These are phyloP conservation scores for Ramazzottius varieornatus DNA, from an alignment of 2,888 invertebrate species.

Conservation along the genomic window DNA sequence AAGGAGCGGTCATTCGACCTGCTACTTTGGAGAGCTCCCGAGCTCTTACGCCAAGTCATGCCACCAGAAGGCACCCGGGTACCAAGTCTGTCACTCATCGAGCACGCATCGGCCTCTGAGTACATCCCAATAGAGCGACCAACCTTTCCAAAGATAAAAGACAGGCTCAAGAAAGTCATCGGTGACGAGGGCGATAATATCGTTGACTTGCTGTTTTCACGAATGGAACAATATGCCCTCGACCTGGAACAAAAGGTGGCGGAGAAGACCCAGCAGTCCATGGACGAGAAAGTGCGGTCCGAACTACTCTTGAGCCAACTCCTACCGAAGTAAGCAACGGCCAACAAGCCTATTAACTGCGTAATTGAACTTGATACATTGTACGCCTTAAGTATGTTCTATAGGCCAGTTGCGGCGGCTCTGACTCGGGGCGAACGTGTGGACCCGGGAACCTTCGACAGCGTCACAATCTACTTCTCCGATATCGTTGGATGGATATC, in stretches of 20 bases:
- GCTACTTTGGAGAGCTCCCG: background rate
- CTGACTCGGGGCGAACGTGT: background rate
- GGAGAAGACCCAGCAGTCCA: constrained; percentile 2
- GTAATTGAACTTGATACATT: too few species aligned
- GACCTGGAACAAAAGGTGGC: background rate
- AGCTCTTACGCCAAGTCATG: background rate
- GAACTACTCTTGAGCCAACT: background rate
- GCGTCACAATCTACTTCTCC: constrained; percentile 2
- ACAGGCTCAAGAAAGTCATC: background rate
- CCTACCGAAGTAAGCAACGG: background rate
- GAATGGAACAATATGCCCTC: background rate
- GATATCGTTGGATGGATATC: background rate
- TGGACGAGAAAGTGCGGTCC: background rate
- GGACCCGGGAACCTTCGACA: constrained; percentile 3
- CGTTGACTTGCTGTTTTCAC: background rate
- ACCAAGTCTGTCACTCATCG: too few species aligned
- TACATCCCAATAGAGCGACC: background rate
- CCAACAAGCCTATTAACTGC: too few species aligned
- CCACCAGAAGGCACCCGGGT: background rate
- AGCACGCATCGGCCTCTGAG: too few species aligned
- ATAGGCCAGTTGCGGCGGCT: constrained; percentile 4
- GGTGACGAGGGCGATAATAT: constrained; percentile 1
- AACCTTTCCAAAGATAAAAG: background rate
- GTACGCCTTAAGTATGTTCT: too few species aligned
- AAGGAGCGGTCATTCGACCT: background rate